A percentile compares a stretch with the other conserved stretches of the same genome.
phyloP scores from a whole-genome alignment of 2,113 vertebrate genomes.

The Sinocyclocheilus anophthalmus region DNA sequence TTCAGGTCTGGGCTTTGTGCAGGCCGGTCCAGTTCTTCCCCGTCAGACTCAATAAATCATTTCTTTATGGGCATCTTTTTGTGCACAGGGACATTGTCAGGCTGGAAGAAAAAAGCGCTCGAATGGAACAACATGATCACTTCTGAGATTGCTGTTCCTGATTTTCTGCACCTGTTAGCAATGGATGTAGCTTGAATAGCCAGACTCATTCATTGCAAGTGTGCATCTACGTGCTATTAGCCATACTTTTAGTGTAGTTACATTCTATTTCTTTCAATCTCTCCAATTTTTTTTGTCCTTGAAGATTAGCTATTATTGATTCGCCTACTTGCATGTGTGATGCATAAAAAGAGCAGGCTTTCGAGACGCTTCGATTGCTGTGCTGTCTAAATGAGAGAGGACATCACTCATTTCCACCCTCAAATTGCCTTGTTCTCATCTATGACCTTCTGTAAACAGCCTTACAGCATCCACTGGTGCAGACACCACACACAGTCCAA shows the following conservation, averaged over 20 bases:
- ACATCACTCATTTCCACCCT: conserved; percentile 80
- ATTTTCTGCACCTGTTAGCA: background rate
- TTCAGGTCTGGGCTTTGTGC: background rate
- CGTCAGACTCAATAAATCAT: background rate
- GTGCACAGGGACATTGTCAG: background rate
- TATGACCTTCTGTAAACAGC: conserved; percentile 77
- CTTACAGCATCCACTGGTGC: conserved; percentile 50
- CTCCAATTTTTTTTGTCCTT: background rate
- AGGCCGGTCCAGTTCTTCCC: background rate
- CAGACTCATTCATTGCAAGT: background rate
- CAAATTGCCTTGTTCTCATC: conserved; percentile 81
- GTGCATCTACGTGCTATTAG: background rate
- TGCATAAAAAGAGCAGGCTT: conserved; percentile 7
- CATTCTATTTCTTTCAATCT: background rate
- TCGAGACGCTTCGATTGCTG: conserved; percentile 50
- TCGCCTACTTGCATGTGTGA: conserved; percentile 28
- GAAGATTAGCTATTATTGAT: conserved; percentile 56
- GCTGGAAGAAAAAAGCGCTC: background rate
- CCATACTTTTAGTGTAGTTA: too few species aligned
- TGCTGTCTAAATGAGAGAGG: conserved; percentile 75
- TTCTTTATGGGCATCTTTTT: background rate
- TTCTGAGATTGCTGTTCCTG: background rate
- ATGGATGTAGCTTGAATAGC: background rate
- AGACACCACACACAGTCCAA: conserved; percentile 5
- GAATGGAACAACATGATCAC: background rate